Percentiles rank a stretch among this genome's conserved stretches.
These are phyloP conservation scores for Drosophila fungiperda DNA, from an alignment of 2,888 invertebrate species.

Conservation along the genomic window DNA sequence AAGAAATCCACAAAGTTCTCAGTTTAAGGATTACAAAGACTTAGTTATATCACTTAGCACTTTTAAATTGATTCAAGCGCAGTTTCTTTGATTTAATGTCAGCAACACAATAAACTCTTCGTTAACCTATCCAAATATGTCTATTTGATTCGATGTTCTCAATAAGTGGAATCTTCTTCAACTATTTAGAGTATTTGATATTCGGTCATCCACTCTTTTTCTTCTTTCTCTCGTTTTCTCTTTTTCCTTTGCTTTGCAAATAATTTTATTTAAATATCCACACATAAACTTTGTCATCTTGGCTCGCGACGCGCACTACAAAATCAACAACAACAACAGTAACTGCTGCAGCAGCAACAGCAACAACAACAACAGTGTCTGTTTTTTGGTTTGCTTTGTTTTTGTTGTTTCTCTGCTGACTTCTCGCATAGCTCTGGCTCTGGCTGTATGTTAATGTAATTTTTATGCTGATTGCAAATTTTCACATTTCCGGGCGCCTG, in stretches of 20 bases:
- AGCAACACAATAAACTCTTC: background rate
- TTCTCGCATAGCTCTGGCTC: constrained; percentile 7
- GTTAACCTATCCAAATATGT: background rate
- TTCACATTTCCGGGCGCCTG: constrained; percentile 73
- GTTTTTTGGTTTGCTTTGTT: constrained; percentile 1
- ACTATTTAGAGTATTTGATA: background rate
- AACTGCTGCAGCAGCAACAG: background rate
- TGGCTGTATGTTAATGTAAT: constrained; percentile 75
- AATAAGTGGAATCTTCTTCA: background rate
- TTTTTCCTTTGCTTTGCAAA: constrained; percentile 27
- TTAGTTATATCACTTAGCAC: no score
- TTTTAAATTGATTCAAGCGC: background rate
- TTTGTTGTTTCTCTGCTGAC: constrained; percentile 6
- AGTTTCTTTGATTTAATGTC: background rate
- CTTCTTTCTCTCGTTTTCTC: background rate
- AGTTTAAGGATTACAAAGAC: no score
- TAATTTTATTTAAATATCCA: constrained; percentile 74
- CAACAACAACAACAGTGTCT: background rate
- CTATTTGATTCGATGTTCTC: background rate
- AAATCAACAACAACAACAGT: background rate
- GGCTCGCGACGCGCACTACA: constrained; percentile 8
- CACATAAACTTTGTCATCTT: constrained; percentile 57
- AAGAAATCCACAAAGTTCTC: no score
- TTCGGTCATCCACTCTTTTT: background rate
- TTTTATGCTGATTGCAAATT: constrained; percentile 80